Conservation (phyloP, 2,888 invertebrate species). For the Hirtodrosophila alboralis region DNA sequence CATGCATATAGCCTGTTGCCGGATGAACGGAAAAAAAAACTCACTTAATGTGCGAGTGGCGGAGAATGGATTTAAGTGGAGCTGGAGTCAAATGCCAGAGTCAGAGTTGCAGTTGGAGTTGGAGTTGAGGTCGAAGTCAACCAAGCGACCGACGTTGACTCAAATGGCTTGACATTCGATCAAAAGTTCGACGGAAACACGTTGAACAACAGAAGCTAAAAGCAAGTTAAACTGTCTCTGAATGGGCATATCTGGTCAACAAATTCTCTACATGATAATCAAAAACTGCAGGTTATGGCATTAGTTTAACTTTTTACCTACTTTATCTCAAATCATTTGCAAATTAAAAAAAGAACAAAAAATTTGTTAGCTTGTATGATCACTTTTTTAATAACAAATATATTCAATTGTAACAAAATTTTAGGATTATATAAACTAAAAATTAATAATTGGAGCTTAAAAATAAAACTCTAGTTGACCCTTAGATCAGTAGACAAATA, state of each 20-base stretch:
- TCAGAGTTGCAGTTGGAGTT: too few relatives aligned
- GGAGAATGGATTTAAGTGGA: conserved; percentile 32
- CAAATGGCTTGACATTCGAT: conserved; percentile 76
- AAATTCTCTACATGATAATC: conserved; percentile 6
- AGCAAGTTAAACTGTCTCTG: conserved; percentile 22
- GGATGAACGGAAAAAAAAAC: conserved; percentile 31
- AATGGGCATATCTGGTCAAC: background rate
- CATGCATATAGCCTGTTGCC: conserved; percentile 61
- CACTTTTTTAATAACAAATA: too few relatives aligned
- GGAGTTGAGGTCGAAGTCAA: conserved; percentile 21
- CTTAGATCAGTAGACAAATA: too few relatives aligned
- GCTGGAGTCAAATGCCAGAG: conserved; percentile 48
- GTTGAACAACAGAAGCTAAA: conserved; percentile 43
- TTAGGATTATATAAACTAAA: too few relatives aligned
- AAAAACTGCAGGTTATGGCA: too few relatives aligned
- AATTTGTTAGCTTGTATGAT: too few relatives aligned
- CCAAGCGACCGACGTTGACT: conserved; percentile 59
- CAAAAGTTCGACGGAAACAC: conserved; percentile 64
- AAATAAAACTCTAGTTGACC: too few relatives aligned
- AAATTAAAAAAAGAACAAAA: too few relatives aligned
- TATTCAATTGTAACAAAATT: too few relatives aligned
- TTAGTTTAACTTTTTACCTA: too few relatives aligned
- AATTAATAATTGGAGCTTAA: too few relatives aligned
- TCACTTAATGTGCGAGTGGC: conserved; percentile 49
- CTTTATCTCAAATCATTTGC: too few relatives aligned